Conservation (phyloP, 1,140 invertebrate genomes). For the Ooceraea biroi region DNA sequence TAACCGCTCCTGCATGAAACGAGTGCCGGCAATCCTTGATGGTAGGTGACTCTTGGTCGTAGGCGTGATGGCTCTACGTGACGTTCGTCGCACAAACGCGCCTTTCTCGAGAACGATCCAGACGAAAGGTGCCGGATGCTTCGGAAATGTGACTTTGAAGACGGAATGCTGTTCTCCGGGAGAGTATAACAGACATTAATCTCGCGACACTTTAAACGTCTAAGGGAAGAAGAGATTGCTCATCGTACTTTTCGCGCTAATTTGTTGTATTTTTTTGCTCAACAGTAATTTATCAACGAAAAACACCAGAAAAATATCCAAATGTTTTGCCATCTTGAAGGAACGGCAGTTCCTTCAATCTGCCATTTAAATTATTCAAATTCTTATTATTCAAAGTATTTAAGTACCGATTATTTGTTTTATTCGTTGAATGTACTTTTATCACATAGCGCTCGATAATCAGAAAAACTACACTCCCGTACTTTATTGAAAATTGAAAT, state of each 20-base stretch:
- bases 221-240: background rate
- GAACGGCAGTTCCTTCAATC: background rate
- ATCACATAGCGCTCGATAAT: background rate
- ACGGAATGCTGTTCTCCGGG: background rate
- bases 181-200: background rate
- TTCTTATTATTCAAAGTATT: background rate
- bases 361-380: background rate
- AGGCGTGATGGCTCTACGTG: slow-evolving; percentile 26
- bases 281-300: background rate
- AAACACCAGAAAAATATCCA: background rate
- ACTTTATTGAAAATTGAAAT: background rate
- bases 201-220: background rate
- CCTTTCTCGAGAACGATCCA: slow-evolving; percentile 1
- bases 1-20: slow-evolving; percentile 46
- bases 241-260: too few species aligned
- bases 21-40: slow-evolving; percentile 21
- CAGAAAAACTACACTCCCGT: background rate
- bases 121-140: background rate
- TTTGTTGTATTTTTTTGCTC: too few species aligned
- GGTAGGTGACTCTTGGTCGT: too few species aligned
- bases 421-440: background rate
- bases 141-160: background rate
- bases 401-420: background rate
- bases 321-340: background rate
- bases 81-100: slow-evolving; percentile 3